phyloP scores from a whole-genome alignment of 2,888 invertebrate genomes.

The Candidula unifasciata region DNA sequence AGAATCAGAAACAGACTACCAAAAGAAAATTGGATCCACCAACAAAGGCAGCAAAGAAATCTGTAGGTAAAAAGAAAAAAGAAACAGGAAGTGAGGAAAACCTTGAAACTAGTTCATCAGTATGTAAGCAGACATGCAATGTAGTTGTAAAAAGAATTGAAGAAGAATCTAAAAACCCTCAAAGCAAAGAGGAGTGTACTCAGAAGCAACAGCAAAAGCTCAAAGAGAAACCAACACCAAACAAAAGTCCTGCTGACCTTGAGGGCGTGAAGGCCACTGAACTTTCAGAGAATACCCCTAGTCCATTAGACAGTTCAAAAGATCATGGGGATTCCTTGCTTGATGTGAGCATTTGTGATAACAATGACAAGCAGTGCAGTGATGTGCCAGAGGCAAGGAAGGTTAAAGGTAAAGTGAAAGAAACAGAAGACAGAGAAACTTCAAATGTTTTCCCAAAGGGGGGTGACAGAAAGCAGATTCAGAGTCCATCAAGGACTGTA shows the following conservation, averaged over 20 bases:
- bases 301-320: slow-evolving; percentile 24
- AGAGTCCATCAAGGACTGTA: not conserved
- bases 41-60: slow-evolving; percentile 29
- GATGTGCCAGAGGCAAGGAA: slow-evolving; percentile 4
- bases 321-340: slow-evolving; percentile 5
- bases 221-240: slow-evolving; percentile 36
- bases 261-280: not conserved
- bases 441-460: slow-evolving; percentile 29
- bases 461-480: not conserved
- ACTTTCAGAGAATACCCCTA: not conserved
- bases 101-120: slow-evolving; percentile 29
- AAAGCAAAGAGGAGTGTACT: slow-evolving; percentile 17
- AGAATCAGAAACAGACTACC: slow-evolving; percentile 37
- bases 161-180: slow-evolving; percentile 28
- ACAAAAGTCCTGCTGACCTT: slow-evolving; percentile 23
- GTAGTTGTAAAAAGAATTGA: slow-evolving; percentile 49
- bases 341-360: slow-evolving; percentile 13
- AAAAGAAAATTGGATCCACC: slow-evolving; percentile 43
- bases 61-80: slow-evolving; percentile 31
- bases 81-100: slow-evolving; percentile 43
- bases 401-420: not conserved
- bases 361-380: not conserved
- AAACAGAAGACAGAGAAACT: not conserved
- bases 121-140: slow-evolving; percentile 49
- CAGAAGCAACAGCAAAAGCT: slow-evolving; percentile 20